These are phyloP conservation scores for Gouania willdenowi DNA, from an alignment of 2,797 vertebrate species.

Conservation along the genomic window DNA sequence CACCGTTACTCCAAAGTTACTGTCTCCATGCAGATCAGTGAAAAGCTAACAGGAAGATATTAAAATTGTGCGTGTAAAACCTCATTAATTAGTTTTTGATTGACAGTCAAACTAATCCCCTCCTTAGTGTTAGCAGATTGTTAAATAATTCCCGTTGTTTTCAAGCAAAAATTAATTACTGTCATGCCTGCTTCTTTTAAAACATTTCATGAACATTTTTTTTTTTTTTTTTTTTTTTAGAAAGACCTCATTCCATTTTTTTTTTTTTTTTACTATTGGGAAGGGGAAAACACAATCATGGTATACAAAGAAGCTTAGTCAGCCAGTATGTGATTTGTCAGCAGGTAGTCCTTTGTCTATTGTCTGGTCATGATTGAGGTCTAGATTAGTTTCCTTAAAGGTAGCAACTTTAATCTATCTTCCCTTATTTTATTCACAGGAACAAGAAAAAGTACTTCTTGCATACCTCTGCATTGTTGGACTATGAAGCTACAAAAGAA, in stretches of 20 bases:
- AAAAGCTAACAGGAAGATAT: too few relatives aligned
- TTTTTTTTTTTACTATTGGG: too few relatives aligned
- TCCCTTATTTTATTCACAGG: constrained; percentile 62
- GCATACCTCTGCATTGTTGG: constrained; percentile 91
- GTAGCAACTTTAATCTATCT: too few relatives aligned
- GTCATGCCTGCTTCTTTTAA: too few relatives aligned
- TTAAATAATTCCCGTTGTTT: not conserved
- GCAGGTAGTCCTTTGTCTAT: too few relatives aligned
- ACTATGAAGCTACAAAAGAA: constrained; percentile 90
- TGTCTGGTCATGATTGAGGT: too few relatives aligned
- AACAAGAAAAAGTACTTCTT: constrained; percentile 97
- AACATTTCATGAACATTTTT: not conserved
- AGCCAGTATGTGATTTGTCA: not conserved
- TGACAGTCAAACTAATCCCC: not conserved
- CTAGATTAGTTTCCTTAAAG: not conserved
- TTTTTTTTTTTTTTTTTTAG: not conserved
- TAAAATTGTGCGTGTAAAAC: too few relatives aligned
- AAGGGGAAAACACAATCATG: constrained; percentile 1
- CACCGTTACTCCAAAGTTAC: constrained; percentile 10
- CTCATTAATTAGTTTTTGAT: too few relatives aligned
- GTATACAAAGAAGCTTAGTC: not conserved
- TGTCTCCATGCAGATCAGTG: constrained; percentile 7
- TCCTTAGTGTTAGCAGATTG: not conserved
- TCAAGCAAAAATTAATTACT: not conserved
- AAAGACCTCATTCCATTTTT: too few relatives aligned